Base-by-base conservation (phyloP, 2,113 vertebrate species). In the Trinectes maculatus region DNA sequence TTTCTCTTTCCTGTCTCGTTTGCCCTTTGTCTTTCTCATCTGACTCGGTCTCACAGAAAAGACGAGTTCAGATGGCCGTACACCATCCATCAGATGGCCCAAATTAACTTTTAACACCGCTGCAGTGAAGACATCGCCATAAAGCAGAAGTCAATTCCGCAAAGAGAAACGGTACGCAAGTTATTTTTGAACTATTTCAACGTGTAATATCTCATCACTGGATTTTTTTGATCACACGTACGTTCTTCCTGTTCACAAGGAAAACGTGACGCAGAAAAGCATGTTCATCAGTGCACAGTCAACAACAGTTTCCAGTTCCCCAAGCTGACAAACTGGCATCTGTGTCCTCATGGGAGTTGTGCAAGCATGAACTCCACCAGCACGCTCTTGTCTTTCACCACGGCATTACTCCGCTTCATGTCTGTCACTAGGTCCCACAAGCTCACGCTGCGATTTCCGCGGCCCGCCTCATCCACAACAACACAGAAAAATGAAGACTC, bases 41-140 rank as follows among this genome's bases (percentile, higher is more conserved):
- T 33, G 48, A 67, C 54, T 76, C 47, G 60, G 65, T 75, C 39
- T 60, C 56, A 69, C 57, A 85, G 67, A 85, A n/a, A 83, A 83
- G 79, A 60, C 61, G 34, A 65, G 74, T 77, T 80, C 74, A 58
- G 61, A 31, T 53, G 56, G 63, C 76, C 63, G 61, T 47, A 72
- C 60, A 52, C 24, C 62, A 46, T 71, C 51, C 26, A 62, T 22
- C 26, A 54, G 61, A 37, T 9, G 21, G 18, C 29, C 19, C 16
- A 52, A 62, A 74, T 80, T 61, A 29, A 82, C 79, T 86, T 85
- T 28, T 82, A 78, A 82, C 49, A 19, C 46, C 63, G 11, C 15
- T 10, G 13, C 51, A 79, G 40, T 77, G 80, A 81, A 58, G 26
- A 22, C 25, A 62, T 44, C 36, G n/a, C 19, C 19, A 72, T 71